Base-by-base conservation (phyloP, 2,888 invertebrate species). In the Lasioglossum malachurum region DNA sequence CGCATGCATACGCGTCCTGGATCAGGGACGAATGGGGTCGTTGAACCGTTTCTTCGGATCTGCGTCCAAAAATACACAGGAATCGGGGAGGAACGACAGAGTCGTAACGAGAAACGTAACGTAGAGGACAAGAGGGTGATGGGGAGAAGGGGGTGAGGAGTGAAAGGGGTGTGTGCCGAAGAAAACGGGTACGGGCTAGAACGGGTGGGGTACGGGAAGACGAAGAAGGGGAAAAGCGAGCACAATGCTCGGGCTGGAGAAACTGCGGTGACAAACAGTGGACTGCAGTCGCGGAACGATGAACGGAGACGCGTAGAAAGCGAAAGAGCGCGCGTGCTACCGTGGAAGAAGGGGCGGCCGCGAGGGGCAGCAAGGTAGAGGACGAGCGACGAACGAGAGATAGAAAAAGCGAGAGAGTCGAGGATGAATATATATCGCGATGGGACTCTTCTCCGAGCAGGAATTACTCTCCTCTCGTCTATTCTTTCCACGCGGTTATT, bases 401-500 rank as follows among this genome's bases (percentile, higher is more conserved):
- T 4, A 69, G 74, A 31, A 44, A 60, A 60, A 71, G n/a, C 23
- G 53, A 75, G 73, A 80, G 75, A 74, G 31, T 14, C 67, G 75
- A 64, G 78, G 87, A 91, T 89, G 86, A 83, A 91, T 87, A 86
- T 89, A 91, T 85, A 89, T 86, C 81, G 82, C 76, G 79, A 82
- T 75, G 86, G 82, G 87, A 85, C 84, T 89, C 81, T 84, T 81
- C 80, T 75, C 86, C 44, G 78, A 88, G 74, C 84, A 86, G 82
- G 83, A 91, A 90, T 91, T 89, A 91, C 87, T 86, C 82, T 82
- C 75, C 78, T 87, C 87, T 83, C 91, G 44, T 89, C 87, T 85
- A 92, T 91, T 91, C 89, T 91, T 84, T 89, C 86, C 78, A 84
- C 83, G 85, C 87, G 88, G 89, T 91, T 90, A 92, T 91, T 91